A percentile compares a stretch with the other conserved stretches of the same genome.
Conservation (phyloP, 2,113 vertebrate genomes). For the Prionailurus bengalensis region DNA sequence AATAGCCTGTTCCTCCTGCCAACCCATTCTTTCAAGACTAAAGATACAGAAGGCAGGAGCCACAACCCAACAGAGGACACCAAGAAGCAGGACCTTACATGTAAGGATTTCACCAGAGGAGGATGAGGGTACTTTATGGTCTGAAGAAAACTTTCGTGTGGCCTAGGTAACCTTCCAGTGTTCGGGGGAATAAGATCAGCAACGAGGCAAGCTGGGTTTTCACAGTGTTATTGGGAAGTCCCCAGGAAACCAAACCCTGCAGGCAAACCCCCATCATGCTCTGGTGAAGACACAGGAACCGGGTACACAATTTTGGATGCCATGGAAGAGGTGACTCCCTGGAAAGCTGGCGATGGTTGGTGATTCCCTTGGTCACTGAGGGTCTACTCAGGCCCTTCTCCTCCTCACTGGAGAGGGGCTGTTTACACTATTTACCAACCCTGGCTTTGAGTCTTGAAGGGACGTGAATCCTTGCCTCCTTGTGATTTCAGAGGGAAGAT, state of each 20-base stretch:
- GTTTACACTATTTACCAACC: neutral
- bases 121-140: neutral
- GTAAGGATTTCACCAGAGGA: neutral
- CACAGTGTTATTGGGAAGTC: neutral
- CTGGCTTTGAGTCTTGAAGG: neutral
- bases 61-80: neutral
- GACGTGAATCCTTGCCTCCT: neutral
- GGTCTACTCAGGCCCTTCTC: neutral
- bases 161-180: neutral
- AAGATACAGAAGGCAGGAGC: neutral
- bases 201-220: constrained; percentile 31
- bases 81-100: neutral
- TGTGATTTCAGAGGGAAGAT: neutral
- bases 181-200: neutral
- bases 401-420: neutral
- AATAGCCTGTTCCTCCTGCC: neutral
- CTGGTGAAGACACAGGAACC: neutral
- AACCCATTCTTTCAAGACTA: neutral
- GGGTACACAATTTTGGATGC: neutral
- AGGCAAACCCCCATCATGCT: neutral
- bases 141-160: neutral
- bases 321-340: neutral
- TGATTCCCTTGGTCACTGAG: neutral
- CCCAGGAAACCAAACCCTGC: neutral
- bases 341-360: neutral